phyloP scores from a whole-genome alignment of 1,140 invertebrate species.

The Ectropis grisescens region DNA sequence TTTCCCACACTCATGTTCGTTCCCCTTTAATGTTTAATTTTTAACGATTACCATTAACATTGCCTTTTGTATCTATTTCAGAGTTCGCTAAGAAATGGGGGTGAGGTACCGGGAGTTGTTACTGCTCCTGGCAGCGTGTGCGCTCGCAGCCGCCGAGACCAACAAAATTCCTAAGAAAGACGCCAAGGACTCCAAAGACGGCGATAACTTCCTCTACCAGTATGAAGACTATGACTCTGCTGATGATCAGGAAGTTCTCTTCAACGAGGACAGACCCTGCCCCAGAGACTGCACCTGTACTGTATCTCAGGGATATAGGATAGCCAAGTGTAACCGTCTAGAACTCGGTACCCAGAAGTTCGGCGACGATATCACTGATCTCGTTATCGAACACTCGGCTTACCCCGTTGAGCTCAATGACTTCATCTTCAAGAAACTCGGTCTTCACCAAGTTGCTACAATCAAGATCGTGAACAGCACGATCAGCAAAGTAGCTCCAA shows the following conservation, averaged over 20 bases:
- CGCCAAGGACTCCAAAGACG: constrained; percentile 31
- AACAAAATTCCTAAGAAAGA: constrained; percentile 45
- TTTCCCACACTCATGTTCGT: too few relatives aligned
- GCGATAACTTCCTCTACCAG: constrained; percentile 39
- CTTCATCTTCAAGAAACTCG: constrained; percentile 71
- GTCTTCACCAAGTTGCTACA: constrained; percentile 70
- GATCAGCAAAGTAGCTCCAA: constrained; percentile 66
- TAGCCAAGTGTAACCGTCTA: constrained; percentile 66
- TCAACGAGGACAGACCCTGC: constrained; percentile 62
- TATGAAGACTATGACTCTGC: constrained; percentile 53
- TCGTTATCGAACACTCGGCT: constrained; percentile 71
- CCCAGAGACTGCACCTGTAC: constrained; percentile 66
- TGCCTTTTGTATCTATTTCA: constrained; percentile 48
- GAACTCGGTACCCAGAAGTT: constrained; percentile 73
- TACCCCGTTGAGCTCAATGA: constrained; percentile 68
- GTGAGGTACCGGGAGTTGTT: constrained; percentile 60
- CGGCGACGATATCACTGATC: constrained; percentile 71
- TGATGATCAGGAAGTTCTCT: constrained; percentile 57
- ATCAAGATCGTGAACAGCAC: constrained; percentile 73
- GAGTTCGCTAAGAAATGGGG: constrained; percentile 63
- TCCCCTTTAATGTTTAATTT: too few relatives aligned
- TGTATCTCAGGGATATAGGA: constrained; percentile 53
- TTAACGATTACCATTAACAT: too few relatives aligned
- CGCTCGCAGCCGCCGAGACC: constrained; percentile 35
- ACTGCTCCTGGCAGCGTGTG: constrained; percentile 59